These are phyloP conservation scores for Agapetus fuscipes DNA, from an alignment of 2,888 invertebrate species.

Conservation along the genomic window DNA sequence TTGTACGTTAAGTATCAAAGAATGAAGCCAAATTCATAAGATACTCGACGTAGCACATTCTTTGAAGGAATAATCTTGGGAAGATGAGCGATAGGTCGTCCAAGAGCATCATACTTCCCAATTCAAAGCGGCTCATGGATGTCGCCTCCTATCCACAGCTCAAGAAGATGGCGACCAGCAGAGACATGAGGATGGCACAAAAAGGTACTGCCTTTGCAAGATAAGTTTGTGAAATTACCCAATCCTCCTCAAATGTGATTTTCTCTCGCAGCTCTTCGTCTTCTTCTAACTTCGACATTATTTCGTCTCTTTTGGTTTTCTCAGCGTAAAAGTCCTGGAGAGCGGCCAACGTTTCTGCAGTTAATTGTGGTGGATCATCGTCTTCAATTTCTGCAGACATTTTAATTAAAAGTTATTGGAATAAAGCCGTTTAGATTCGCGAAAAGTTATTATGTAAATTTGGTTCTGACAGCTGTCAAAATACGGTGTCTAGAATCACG, in stretches of 20 bases:
- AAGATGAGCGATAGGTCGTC: too few species aligned
- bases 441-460: too few species aligned
- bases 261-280: conserved; percentile 38
- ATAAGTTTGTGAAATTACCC: conserved; percentile 45
- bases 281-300: conserved; percentile 39
- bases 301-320: conserved; percentile 52
- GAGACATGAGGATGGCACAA: too few species aligned
- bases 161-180: too few species aligned
- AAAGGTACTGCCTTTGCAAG: too few species aligned
- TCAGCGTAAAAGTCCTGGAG: conserved; percentile 70
- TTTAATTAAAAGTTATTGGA: neutral
- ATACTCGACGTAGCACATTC: conserved; percentile 4
- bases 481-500: too few species aligned
- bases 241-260: conserved; percentile 65
- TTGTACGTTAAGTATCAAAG: conserved; percentile 1
- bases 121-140: too few species aligned
- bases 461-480: too few species aligned
- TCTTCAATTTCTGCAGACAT: conserved; percentile 31
- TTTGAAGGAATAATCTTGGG: too few species aligned
- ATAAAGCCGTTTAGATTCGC: too few species aligned
- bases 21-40: conserved; percentile 6
- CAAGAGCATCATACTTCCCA: too few species aligned
- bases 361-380: conserved; percentile 56
- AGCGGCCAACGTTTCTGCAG: conserved; percentile 61
- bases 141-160: too few species aligned